Percentiles rank a stretch among this genome's conserved stretches.
Evolutionary conservation across 2,797 vertebrate species (phyloP).

Genomic region (Lacerta viridis): DNA sequence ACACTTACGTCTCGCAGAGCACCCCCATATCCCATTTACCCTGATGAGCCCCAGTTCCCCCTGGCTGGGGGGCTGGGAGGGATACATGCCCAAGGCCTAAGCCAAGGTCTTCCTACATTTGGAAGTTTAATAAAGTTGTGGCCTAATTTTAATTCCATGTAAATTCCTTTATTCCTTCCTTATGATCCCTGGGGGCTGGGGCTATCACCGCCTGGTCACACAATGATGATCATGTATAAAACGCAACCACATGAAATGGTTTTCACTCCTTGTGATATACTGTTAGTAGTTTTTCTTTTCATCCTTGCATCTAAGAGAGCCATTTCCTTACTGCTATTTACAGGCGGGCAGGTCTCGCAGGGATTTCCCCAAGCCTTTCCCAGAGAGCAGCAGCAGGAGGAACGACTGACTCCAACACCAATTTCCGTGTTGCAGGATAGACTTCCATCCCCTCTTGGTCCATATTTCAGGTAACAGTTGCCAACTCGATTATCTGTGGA

Average conservation of each 20-base stretch:
- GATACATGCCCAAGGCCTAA: too few species aligned
- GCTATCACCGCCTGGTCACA: too few species aligned
- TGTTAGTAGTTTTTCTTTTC: not conserved
- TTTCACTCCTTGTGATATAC: not conserved
- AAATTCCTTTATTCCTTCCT: too few species aligned
- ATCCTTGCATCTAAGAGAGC: conserved; percentile 5
- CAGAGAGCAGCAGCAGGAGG: conserved; percentile 87
- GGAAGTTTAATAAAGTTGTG: too few species aligned
- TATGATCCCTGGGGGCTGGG: too few species aligned
- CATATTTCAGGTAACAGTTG: conserved; percentile 85
- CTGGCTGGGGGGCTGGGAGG: too few species aligned
- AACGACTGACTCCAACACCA: conserved; percentile 86
- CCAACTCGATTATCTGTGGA: conserved; percentile 84
- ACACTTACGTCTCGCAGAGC: too few species aligned
- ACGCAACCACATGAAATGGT: not conserved
- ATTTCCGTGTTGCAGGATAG: conserved; percentile 86
- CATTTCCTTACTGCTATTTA: conserved; percentile 86
- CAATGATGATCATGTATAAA: not conserved
- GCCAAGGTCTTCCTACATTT: too few species aligned
- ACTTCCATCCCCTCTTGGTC: conserved; percentile 79
- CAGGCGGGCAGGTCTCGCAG: conserved; percentile 85
- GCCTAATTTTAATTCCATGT: too few species aligned
- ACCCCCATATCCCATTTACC: too few species aligned
- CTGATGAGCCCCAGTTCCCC: too few species aligned
- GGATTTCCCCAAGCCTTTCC: conserved; percentile 88